These are phyloP conservation scores for Lepidotrigona ventralis DNA, from an alignment of 1,140 invertebrate genomes.

Conservation along the genomic window DNA sequence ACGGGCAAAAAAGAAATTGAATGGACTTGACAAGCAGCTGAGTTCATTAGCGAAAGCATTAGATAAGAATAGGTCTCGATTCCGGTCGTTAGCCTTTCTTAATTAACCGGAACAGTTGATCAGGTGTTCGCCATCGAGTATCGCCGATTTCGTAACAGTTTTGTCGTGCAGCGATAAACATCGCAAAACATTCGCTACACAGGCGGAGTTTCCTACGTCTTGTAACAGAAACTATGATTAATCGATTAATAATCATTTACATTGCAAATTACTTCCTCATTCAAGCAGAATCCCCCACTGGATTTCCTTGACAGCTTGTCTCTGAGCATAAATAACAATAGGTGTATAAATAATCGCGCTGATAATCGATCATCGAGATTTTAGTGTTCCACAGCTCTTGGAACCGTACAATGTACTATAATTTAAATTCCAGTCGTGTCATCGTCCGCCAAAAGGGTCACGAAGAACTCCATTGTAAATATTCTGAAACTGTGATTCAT, in stretches of 20 bases:
- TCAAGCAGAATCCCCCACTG: conserved; percentile 37
- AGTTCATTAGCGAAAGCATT: background rate
- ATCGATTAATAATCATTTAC: conserved; percentile 43
- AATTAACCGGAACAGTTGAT: conserved; percentile 9
- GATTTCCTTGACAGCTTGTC: conserved; percentile 24
- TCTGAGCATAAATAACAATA: background rate
- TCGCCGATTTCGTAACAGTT: conserved; percentile 5
- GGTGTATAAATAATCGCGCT: too few relatives aligned
- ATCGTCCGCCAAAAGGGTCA: background rate
- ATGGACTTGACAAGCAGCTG: too few relatives aligned
- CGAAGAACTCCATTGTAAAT: too few relatives aligned
- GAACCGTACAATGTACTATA: background rate
- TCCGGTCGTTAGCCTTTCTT: background rate
- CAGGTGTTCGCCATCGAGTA: background rate
- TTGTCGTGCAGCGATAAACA: background rate
- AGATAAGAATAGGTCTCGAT: background rate
- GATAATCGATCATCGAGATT: background rate
- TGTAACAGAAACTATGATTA: background rate
- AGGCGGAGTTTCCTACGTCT: background rate
- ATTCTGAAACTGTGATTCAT: background rate
- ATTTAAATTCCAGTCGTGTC: background rate
- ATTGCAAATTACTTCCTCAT: conserved; percentile 38
- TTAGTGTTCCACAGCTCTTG: too few relatives aligned
- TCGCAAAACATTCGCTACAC: background rate
- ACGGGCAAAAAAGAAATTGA: background rate